Base-by-base conservation (phyloP, 2,797 vertebrate species). In the Hyperoplus immaculatus region DNA sequence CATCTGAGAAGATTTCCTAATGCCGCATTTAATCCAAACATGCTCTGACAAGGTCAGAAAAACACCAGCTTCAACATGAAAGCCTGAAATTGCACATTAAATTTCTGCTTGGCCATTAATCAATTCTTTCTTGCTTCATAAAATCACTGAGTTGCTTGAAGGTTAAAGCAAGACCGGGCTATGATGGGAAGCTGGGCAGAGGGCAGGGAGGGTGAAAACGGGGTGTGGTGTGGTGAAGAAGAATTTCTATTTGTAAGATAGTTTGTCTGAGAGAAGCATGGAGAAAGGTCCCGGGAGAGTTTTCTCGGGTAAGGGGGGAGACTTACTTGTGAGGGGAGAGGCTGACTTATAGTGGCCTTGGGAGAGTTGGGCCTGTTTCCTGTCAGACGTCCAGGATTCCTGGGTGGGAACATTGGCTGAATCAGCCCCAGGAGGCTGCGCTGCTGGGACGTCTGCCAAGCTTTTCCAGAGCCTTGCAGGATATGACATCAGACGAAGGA, bases 361-460 rank as follows among this genome's bases (percentile, higher is more conserved):
- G 77, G 92, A 93, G 86, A 93, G 85, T 92, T 92, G 88, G 92
- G 93, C 74, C 91, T 94, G 93, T 93, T 94, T 94, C 86, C 88
- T 94, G 93, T 95, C 95, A 95, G 92, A 92, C 87, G 38, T 94
- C 92, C 94, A 95, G 91, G 90, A 95, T 95, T 95, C 92, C 93
- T 94, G 94, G 93, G 94, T 95, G 95, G 95, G 94, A 96, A 94
- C 91, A 50, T 68, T 81, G 90, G 88, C 89, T 90, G 85, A 92
- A 94, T 93, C 89, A 89, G 79, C 87, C 93, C 92, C 93, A 88
- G 89, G 94, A 94, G 93, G 92, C 91, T 85, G 81, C 13, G 56
- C 83, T 87, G 80, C 88, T 85, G 91, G 92, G 94, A 93, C 64
- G 58, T 21, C 77, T 55, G 90, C 94, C 95, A 95, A 88, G 82